Evolutionary conservation across 2,888 invertebrate species (phyloP), one percentile per base, ranked within the genome.

Genomic region (Drosophila nr. fundita): DNA sequence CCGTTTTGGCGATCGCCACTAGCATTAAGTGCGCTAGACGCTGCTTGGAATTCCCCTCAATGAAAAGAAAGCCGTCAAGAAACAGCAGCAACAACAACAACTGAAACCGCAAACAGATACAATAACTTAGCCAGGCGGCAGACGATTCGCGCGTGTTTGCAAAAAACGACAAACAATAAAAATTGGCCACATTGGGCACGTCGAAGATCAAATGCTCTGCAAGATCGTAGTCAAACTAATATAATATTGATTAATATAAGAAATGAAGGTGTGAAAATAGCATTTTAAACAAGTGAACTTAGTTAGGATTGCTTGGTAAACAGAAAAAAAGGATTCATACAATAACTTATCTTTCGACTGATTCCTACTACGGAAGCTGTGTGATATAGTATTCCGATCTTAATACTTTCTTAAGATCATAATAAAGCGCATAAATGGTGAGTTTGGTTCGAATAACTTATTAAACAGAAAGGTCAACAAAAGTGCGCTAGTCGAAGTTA

Each of bases 11-110:
- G 63, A 68, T 80, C 53, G 64, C 49, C 75, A 62, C 57, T 67
- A 40, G 11, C 54, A 69, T 65, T 58, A 70, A 74, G 68, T 72
- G 68, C 60, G 61, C 73, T 68, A 80, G 71, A 83, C 82, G 53
- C 53, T 62, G 68, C 32, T 74, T 88, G 87, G 90, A 90, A 87
- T 83, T 87, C 86, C 87, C 86, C 80, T 50, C 38, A 69, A 50
- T 60, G 50, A 72, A 79, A 74, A 72, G 81, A 80, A 87, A 87
- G 90, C 81, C 78, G 86, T 81, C 55, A 61, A 61, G n/a, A 10
- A 62, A 49, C 45, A 48, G 40, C 54, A 73, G 27, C 27, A 72
- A 50, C 38, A 48, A 61, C n/a, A 76, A 57, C 48, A 73, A 54
- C 29, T 21, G 40, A n/a, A 73, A 54, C 59, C 54, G 50, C 53